Evolutionary conservation across 2,113 vertebrate genomes (phyloP).

Genomic region (Hemibagrus wyckioides): DNA sequence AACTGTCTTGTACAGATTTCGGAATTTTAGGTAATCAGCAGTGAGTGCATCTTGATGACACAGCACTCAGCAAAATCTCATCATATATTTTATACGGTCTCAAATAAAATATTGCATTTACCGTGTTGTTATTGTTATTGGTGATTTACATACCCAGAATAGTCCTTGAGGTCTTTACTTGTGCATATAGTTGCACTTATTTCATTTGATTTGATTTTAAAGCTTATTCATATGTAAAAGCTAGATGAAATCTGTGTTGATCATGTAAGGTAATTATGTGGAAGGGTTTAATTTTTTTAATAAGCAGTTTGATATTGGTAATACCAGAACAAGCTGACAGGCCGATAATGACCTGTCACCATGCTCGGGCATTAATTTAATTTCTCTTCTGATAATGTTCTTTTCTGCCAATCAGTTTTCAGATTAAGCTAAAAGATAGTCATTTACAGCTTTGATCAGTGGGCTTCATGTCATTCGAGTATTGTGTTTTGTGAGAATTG

Average conservation of each 20-base stretch:
- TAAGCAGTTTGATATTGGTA: conserved; percentile 27
- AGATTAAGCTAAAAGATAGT: conserved; percentile 36
- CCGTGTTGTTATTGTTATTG: background rate
- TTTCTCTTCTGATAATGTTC: conserved; percentile 41
- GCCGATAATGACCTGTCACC: conserved; percentile 26
- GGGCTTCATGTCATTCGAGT: conserved; percentile 1
- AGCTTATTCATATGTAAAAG: background rate
- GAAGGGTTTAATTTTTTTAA: conserved; percentile 16
- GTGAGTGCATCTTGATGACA: background rate
- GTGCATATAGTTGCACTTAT: background rate
- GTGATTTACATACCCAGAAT: background rate
- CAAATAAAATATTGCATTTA: background rate
- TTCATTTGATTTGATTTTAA: background rate
- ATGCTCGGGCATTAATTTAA: conserved; percentile 44
- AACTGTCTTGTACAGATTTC: background rate
- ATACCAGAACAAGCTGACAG: background rate
- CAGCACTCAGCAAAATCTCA: background rate
- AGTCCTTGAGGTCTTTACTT: background rate
- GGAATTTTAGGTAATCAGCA: background rate
- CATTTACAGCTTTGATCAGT: conserved; percentile 25
- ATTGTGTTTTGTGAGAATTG: background rate
- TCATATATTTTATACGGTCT: background rate
- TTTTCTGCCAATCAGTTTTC: conserved; percentile 40
- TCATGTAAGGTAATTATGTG: background rate
- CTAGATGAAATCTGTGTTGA: conserved; percentile 5